Evolutionary conservation across 2,888 invertebrate species (phyloP).

Genomic region (Apamea epomidion): DNA sequence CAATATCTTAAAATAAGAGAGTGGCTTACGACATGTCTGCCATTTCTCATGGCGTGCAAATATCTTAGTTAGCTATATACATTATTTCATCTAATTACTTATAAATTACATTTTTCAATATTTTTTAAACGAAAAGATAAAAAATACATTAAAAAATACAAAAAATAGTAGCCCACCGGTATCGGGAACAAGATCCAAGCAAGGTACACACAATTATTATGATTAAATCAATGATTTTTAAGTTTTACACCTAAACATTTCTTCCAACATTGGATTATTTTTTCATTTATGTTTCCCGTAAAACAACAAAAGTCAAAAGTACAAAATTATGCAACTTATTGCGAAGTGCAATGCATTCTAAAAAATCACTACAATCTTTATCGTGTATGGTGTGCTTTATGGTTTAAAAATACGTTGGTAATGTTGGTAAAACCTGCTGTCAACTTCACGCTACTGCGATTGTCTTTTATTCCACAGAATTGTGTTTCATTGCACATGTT

Average conservation of each 20-base stretch:
- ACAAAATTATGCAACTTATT: not conserved
- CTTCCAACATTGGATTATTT: not conserved
- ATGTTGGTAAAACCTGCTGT: constrained; percentile 73
- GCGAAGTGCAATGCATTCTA: not conserved
- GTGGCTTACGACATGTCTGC: too few relatives aligned
- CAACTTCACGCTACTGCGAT: constrained; percentile 84
- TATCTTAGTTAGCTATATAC: too few relatives aligned
- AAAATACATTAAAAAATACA: too few relatives aligned
- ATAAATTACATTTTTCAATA: too few relatives aligned
- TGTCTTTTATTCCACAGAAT: constrained; percentile 89
- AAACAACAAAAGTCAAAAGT: not conserved
- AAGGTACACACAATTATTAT: too few relatives aligned
- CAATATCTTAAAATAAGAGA: too few relatives aligned
- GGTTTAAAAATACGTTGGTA: constrained; percentile 38
- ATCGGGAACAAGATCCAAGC: too few relatives aligned
- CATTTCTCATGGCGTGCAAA: too few relatives aligned
- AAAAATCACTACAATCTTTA: constrained; percentile 8
- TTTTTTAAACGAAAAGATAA: too few relatives aligned
- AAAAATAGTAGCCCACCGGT: too few relatives aligned
- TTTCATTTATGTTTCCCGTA: not conserved
- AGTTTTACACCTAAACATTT: not conserved
- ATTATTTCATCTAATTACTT: too few relatives aligned
- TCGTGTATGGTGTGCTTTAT: constrained; percentile 48
- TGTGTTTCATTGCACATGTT: constrained; percentile 88
- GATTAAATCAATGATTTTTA: too few relatives aligned